A percentile compares a stretch with the other conserved stretches of the same genome.
Evolutionary conservation across 2,888 invertebrate species (phyloP).

Genomic region (Eupithecia insigniata): DNA sequence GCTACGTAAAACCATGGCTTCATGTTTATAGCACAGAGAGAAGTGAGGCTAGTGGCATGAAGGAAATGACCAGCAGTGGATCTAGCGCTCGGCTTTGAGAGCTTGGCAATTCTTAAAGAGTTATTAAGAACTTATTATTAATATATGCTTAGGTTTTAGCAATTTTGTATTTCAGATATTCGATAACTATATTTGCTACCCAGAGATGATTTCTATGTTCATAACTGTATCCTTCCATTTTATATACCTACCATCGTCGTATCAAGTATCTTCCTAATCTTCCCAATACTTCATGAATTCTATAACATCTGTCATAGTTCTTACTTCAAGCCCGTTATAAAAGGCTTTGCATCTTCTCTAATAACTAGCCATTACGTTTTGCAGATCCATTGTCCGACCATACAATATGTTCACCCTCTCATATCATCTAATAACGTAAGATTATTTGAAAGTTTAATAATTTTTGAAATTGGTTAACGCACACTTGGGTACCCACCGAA

Average conservation of each 20-base stretch:
- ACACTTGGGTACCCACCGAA: constrained; percentile 77
- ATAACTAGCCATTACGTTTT: constrained; percentile 7
- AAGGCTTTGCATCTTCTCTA: not conserved
- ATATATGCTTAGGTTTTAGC: not conserved
- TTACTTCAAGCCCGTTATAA: not conserved
- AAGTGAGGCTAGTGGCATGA: not conserved
- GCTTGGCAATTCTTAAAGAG: not conserved
- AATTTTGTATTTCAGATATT: not conserved
- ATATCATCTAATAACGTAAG: constrained; percentile 29
- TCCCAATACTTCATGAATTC: not conserved
- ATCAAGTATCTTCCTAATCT: not conserved
- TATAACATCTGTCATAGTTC: not conserved
- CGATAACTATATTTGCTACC: not conserved
- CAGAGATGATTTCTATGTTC: not conserved
- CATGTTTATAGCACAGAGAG: not conserved
- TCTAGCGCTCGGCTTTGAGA: not conserved
- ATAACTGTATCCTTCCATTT: not conserved
- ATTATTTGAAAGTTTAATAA: constrained; percentile 56
- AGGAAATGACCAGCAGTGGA: not conserved
- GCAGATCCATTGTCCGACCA: constrained; percentile 11
- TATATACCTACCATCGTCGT: not conserved
- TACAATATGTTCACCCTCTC: constrained; percentile 39
- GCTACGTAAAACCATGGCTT: not conserved
- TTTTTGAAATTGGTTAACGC: constrained; percentile 75
- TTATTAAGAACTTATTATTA: not conserved